Base-by-base conservation (phyloP, 2,888 invertebrate species). In the Pseudolycoriella hygida region DNA sequence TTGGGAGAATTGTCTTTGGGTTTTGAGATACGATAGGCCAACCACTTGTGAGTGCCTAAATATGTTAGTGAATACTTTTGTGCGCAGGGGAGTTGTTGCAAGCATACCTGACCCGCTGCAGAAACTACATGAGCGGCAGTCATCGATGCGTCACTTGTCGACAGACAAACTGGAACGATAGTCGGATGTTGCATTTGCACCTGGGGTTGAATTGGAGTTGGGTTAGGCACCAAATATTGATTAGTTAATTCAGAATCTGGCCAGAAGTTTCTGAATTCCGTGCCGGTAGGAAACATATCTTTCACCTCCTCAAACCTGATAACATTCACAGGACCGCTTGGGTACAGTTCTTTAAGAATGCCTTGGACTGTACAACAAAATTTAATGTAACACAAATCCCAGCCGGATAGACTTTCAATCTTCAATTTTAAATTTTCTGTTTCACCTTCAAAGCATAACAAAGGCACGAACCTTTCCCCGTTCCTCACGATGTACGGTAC, bases 291-390 rank as follows among this genome's bases (percentile, higher is more conserved):
- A 56, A 90, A 89, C 60, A 89, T 88, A 61, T 84, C 84, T 60
- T 85, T 86, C 54, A 90, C 87, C 64, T 90, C 89, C 37, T 82
- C 78, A 53, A 90, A 71, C 69, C 87, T 88, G 48, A 90, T 89
- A 56, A 89, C 89, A 45, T 84, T 82, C 64, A 89, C 89, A 10
- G 85, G 84, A 59, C 89, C 88, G 69, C 85, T 86, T 17, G 87
- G 85, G 66, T 90, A 89, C 48, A 90, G 66, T 68, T 90, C 89
- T 59, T 88, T 89, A 51, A 89, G 71, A 54, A 90, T 89, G 44
- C 89, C 89, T 66, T 89, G 89, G 52, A 92, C 89, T 67, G 89
- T 90, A 66, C 90, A 90, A 67, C 90, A 90, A 64, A 92, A 89
- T 66, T 90, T 90, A 51, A 92, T 69, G 63, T 92, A 92, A 0